Conservation (phyloP, 1,140 invertebrate genomes). For the Telenomus remus region DNA sequence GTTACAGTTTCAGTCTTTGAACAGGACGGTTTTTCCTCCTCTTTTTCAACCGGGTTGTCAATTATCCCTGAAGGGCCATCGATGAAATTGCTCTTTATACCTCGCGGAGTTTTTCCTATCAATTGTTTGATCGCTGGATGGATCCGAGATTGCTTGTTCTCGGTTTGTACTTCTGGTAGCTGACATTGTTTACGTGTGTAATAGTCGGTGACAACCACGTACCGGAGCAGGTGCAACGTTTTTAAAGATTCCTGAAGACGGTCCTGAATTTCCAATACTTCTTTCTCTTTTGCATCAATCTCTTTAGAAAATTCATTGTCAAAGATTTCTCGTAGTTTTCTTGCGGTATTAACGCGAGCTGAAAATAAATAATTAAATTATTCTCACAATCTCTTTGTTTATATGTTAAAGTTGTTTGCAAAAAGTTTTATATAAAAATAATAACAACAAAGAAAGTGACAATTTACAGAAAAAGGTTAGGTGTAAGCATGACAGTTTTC, state of each 20-base stretch:
- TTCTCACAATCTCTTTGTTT: too few relatives aligned
- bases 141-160: slow-evolving; percentile 78
- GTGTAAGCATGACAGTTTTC: too few relatives aligned
- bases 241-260: slow-evolving; percentile 79
- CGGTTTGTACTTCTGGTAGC: slow-evolving; percentile 67
- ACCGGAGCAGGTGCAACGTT: slow-evolving; percentile 83
- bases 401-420: too few relatives aligned
- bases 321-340: slow-evolving; percentile 71
- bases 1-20: slow-evolving; percentile 14
- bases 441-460: too few relatives aligned
- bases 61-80: slow-evolving; percentile 41
- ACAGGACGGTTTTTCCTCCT: slow-evolving; percentile 18
- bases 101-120: slow-evolving; percentile 77
- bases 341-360: slow-evolving; percentile 65
- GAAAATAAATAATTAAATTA: neutral
- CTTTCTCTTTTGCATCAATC: slow-evolving; percentile 75
- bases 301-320: slow-evolving; percentile 77
- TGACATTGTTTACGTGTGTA: slow-evolving; percentile 80
- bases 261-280: slow-evolving; percentile 77
- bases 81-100: slow-evolving; percentile 33
- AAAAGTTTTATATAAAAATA: too few relatives aligned
- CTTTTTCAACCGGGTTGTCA: slow-evolving; percentile 20
- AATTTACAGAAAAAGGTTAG: too few relatives aligned
- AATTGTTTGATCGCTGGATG: slow-evolving; percentile 84
- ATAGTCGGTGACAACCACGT: slow-evolving; percentile 81